Conservation (phyloP, 2,888 invertebrate genomes). For the Ormyrus pomaceus region DNA sequence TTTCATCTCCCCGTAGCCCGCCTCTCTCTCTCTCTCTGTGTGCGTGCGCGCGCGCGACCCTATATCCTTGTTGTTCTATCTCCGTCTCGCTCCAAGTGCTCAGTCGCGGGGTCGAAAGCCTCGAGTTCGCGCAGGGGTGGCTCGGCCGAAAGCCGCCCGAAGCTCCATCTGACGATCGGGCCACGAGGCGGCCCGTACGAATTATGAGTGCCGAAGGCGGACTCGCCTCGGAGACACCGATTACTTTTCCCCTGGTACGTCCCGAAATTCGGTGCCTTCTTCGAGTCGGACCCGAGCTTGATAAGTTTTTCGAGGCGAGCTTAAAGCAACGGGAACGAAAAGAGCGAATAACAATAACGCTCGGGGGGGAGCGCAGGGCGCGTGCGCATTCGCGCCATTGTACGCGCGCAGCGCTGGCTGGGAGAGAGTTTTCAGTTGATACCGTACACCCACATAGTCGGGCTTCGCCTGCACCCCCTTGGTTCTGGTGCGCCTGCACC, state of each 20-base stretch:
- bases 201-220: no score
- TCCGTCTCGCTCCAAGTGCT: no score
- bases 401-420: neutral
- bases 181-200: neutral
- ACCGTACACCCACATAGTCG: neutral
- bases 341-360: no score
- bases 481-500: neutral
- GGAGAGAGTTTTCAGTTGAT: neutral
- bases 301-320: no score
- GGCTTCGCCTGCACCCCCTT: neutral
- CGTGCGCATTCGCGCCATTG: neutral
- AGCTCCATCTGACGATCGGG: constrained; percentile 26
- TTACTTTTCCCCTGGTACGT: no score
- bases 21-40: neutral
- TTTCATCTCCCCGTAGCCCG: no score
- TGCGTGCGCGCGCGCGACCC: no score
- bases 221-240: no score
- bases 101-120: constrained; percentile 28
- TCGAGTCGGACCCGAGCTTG: no score
- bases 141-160: neutral
- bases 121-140: constrained; percentile 27
- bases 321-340: no score
- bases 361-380: neutral
- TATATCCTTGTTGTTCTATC: no score
- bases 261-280: no score